Percentiles rank a stretch among this genome's conserved stretches.
Conservation (phyloP, 2,888 invertebrate species). For the Cheilosia vernalis region DNA sequence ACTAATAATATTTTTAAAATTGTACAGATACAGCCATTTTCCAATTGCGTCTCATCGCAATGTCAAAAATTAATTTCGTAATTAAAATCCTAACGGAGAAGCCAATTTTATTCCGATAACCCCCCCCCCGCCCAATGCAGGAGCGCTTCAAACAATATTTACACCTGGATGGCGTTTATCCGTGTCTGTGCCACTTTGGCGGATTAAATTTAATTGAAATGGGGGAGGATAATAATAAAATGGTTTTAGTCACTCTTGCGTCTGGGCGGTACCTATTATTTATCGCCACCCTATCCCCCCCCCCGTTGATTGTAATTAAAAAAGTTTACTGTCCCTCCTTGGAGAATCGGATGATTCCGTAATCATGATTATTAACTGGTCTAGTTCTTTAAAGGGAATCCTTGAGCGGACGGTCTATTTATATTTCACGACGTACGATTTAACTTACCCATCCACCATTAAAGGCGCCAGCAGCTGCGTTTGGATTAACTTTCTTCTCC, state of each 20-base stretch:
- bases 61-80: conserved; percentile 38
- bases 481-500: not conserved
- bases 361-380: not conserved
- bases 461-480: too few species aligned
- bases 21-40: not conserved
- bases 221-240: conserved; percentile 46
- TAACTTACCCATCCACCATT: not conserved
- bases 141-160: not conserved
- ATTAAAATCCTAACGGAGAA: conserved; percentile 42
- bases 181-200: conserved; percentile 9
- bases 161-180: conserved; percentile 8
- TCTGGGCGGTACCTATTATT: conserved; percentile 29
- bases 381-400: not conserved
- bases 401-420: conserved; percentile 7
- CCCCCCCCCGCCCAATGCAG: not conserved
- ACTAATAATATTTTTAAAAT: not conserved
- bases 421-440: not conserved
- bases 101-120: conserved; percentile 24
- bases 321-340: conserved; percentile 36
- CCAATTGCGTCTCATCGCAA: not conserved
- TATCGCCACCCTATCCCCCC: conserved; percentile 14
- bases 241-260: conserved; percentile 27
- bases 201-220: conserved; percentile 61
- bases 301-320: conserved; percentile 59
- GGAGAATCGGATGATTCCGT: conserved; percentile 19